These are phyloP conservation scores for Eublepharis macularius DNA, from an alignment of 2,113 vertebrate genomes.

Conservation along the genomic window DNA sequence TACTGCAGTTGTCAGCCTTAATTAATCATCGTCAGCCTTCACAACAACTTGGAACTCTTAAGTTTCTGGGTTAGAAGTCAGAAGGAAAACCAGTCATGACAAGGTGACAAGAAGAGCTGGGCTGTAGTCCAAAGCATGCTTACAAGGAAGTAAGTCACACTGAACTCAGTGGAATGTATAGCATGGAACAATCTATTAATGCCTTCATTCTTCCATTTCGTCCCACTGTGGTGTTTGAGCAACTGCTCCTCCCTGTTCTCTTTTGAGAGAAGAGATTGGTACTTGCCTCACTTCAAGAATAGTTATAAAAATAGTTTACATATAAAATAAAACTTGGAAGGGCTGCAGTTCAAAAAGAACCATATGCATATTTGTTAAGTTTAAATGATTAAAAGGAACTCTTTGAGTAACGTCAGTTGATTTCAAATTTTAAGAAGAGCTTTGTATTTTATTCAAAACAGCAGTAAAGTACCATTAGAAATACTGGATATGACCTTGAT, in stretches of 20 bases:
- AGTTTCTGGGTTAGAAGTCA: too few species aligned
- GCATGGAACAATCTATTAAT: too few species aligned
- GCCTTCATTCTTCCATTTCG: background rate
- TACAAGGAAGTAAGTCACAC: too few species aligned
- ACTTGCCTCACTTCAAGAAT: background rate
- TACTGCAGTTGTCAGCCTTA: too few species aligned
- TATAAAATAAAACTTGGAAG: background rate
- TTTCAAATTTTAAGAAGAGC: background rate
- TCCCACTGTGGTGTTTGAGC: fast-evolving
- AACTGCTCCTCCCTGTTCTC: background rate
- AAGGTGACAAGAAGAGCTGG: too few species aligned
- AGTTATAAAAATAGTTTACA: background rate
- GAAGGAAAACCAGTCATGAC: too few species aligned
- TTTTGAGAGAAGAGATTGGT: background rate
- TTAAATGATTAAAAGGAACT: background rate
- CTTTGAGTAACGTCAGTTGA: background rate
- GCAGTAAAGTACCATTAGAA: too few species aligned
- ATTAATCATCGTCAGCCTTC: too few species aligned
- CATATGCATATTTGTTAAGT: background rate
- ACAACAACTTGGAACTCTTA: too few species aligned
- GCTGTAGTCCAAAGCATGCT: too few species aligned
- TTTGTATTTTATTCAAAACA: background rate
- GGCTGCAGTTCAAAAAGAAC: background rate
- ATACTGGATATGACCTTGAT: too few species aligned
- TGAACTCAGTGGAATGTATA: too few species aligned